Base-by-base conservation (phyloP, 2,113 vertebrate species). In the Eurystomus gularis region DNA sequence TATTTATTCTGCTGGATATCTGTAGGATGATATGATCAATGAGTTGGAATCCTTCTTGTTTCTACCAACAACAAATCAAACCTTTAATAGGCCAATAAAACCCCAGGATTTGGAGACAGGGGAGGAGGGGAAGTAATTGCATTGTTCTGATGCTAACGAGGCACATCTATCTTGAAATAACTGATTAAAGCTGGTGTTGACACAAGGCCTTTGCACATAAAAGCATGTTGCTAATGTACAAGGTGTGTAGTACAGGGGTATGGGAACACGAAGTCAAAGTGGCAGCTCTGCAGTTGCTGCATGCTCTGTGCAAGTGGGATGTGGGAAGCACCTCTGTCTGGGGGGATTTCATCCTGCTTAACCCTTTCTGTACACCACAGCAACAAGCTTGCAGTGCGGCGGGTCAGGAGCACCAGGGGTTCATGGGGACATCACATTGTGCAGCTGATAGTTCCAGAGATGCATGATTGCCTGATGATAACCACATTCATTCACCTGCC, bases 401-500 rank as follows among this genome's bases (percentile, higher is more conserved):
- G 77, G 95, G 97, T 71, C 97, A 96, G 90, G 88, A 81, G 81
- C 90, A 82, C 9, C 5, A 57, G 51, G 19, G 58, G 68, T 83
- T 95, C 89, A 89, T 11, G 31, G 97, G 90, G 93, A n/a, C n/a
- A n/a, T n/a, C 87, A 85, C 20, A 15, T 76, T 90, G 96, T 88
- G 86, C 23, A 31, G 95, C 76, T 96, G 96, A 97, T 86, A 97
- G 96, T 96, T 92, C 79, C 96, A 82, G 94, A 93, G 95, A 90
- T 88, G 86, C 33, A 23, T 96, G 97, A 97, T 98, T 96, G 97
- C 91, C 95, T 96, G 97, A 97, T 97, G 96, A 98, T 97, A 98
- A 96, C 97, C 97, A 94, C 94, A 78, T 95, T 97, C 97, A 96
- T 96, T 98, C 97, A 97, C 95, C 96, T 98, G 98, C 97, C 98